Base-by-base conservation (phyloP, 2,113 vertebrate species). In the Archocentrus centrarchus region DNA sequence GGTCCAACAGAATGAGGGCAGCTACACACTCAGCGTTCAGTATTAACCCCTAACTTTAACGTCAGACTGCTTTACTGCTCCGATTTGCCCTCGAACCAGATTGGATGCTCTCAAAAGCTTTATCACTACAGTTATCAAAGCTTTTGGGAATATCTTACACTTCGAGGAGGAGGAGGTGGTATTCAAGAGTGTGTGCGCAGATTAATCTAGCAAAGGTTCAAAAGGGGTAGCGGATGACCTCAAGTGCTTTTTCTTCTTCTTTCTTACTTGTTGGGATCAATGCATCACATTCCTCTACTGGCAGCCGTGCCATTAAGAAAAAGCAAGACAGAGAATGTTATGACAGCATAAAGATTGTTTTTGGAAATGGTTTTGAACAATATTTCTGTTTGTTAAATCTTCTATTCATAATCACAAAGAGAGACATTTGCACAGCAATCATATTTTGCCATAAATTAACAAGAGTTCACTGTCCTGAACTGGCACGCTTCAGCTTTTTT, bases 1-100 rank as follows among this genome's bases (percentile, higher is more conserved):
- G 75, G 82, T 85, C 59, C 77, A 90, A 82, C 78, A 80, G 66
- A 92, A 90, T 82, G 84, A 91, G 91, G 85, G 63, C 90, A 77
- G 55, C 22, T 37, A 59, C 77, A 68, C 32, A 5, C 39, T 58
- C 83, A 88, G 79, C 39, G 57, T 83, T 87, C 75, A 79, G 77
- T 75, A 84, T 81, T 79, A 86, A 83, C 80, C 77, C 63, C 64
- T 66, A 73, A 77, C 59, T 85, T 75, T 20, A 37, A 44, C 70
- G 13, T 27, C 58, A 81, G 58, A 50, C 4, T 4, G 68, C 58
- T 41, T 59, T 39, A 76, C 50, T 24, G 30, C 79, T 77, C 80
- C 20, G n/a, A 77, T 88, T 75, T 86, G 68, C 57, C 88, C 63
- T 62, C 24, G 35, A 73, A 82, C n/a, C 68, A 85, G 18, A 61